A percentile compares a stretch with the other conserved stretches of the same genome.
Conservation (phyloP, 2,888 invertebrate genomes). For the Apotomis turbidana region DNA sequence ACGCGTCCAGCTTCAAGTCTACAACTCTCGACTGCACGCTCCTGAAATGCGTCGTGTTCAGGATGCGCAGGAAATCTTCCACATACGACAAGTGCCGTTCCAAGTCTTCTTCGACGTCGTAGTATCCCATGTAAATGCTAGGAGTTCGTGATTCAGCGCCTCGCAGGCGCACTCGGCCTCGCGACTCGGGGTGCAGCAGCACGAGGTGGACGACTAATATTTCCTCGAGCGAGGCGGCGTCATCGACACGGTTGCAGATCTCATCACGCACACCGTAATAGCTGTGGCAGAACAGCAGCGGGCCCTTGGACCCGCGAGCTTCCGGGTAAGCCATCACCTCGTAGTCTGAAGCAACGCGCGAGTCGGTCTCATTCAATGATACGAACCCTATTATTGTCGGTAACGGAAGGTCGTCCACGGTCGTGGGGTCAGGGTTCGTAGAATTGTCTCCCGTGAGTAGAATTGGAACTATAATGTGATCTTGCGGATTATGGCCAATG, state of each 20-base stretch:
- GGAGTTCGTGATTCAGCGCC: no score
- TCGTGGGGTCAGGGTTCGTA: constrained; percentile 4
- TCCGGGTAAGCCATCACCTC: not conserved
- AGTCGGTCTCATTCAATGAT: not conserved
- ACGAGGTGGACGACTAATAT: no score
- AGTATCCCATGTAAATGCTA: no score
- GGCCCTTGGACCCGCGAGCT: not conserved
- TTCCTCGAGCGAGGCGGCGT: not conserved
- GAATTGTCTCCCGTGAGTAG: not conserved
- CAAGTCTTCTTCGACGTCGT: no score
- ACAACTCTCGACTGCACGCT: no score
- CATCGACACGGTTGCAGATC: not conserved
- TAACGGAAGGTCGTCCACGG: constrained; percentile 6
- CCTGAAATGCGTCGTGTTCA: no score
- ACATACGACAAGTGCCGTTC: no score
- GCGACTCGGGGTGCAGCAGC: no score
- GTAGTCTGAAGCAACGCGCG: not conserved
- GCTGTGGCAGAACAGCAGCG: not conserved
- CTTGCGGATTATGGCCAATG: constrained; percentile 63
- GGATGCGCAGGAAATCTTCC: no score
- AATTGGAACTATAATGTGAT: constrained; percentile 58
- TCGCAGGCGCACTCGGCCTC: no score
- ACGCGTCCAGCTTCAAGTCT: no score
- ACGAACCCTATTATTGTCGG: constrained; percentile 15
- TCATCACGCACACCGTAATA: not conserved